Evolutionary conservation across 2,888 invertebrate species (phyloP), one percentile per base, ranked within the genome.

Genomic region (Theodoxus fluviatilis): DNA sequence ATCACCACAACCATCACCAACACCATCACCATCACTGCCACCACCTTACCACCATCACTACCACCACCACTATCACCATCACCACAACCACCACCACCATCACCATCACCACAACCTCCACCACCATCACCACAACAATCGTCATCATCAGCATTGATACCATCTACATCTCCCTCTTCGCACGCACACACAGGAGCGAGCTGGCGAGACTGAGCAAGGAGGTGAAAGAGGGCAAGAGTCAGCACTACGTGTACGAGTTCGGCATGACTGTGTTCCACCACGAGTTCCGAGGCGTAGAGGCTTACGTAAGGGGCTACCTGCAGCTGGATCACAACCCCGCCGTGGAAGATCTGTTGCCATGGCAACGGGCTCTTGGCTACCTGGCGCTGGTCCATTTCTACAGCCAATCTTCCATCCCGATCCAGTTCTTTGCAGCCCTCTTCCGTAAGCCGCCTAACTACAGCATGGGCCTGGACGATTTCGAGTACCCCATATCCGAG

Each of bases 381-480:
- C 69, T 78, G 28, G 67, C 78, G 31, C 68, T 78, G 6, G 74
- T 74, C n/a, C 74, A 76, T 33, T 76, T 71, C 52, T 78, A 78
- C 63, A 76, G 75, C 0, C 78, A 78, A 38, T 63, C 71, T 22
- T 73, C 74, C 7, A 57, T 78, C 18, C 75, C 78, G n/a, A 75
- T 74, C 52, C 73, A 74, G 25, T 75, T 76, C 67, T 74, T 78
- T 63, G 71, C 71, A 9, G 59, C 63, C 33, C 63, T 76, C 9
- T 61, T 77, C 25, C 55, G 66, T 1, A 67, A 67, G 52, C 69
- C 68, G n/a, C 38, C 73, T 33, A 72, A 71, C 57, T 71, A 68
- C 49, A 64, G 57, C n/a, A 43, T 75, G 35, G 57, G 66, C 18
- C 22, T 74, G 1, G 73, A 77, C 12, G 75, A 75, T 49, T 75